Percentiles rank a stretch among this genome's conserved stretches.
Conservation (phyloP, 2,888 invertebrate species). For the Alcis repandata region DNA sequence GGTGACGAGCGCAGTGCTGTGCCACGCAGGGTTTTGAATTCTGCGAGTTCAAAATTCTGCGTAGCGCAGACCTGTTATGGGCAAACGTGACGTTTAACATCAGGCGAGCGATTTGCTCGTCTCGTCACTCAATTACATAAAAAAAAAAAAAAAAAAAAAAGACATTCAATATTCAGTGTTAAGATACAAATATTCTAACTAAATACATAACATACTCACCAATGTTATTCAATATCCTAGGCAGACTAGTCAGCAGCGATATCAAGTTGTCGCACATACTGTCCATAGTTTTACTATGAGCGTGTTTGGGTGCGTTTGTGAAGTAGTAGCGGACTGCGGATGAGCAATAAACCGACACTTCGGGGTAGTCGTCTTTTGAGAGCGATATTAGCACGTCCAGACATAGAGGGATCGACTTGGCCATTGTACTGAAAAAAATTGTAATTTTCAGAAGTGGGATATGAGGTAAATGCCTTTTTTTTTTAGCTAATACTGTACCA, state of each 20-base stretch:
- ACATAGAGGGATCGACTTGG: conserved; percentile 85
- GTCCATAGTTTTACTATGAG: conserved; percentile 78
- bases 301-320: conserved; percentile 57
- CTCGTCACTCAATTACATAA: too few species aligned
- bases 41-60: too few species aligned
- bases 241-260: conserved; percentile 86
- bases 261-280: conserved; percentile 88
- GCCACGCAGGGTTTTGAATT: too few species aligned
- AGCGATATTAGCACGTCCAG: conserved; percentile 90
- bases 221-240: conserved; percentile 88
- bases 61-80: too few species aligned
- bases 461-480: too few species aligned
- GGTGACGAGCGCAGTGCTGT: too few species aligned
- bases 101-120: too few species aligned
- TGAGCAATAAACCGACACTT: conserved; percentile 81
- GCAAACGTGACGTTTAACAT: too few species aligned
- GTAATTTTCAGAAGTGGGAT: not conserved
- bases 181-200: too few species aligned
- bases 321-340: conserved; percentile 70
- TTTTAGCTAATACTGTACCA: too few species aligned
- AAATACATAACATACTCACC: conserved; percentile 65
- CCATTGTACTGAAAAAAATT: conserved; percentile 86
- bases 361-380: conserved; percentile 88
- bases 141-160: too few species aligned
- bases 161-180: too few species aligned